Base-by-base conservation (phyloP, 2,113 vertebrate species). In the Rhea pennata region DNA sequence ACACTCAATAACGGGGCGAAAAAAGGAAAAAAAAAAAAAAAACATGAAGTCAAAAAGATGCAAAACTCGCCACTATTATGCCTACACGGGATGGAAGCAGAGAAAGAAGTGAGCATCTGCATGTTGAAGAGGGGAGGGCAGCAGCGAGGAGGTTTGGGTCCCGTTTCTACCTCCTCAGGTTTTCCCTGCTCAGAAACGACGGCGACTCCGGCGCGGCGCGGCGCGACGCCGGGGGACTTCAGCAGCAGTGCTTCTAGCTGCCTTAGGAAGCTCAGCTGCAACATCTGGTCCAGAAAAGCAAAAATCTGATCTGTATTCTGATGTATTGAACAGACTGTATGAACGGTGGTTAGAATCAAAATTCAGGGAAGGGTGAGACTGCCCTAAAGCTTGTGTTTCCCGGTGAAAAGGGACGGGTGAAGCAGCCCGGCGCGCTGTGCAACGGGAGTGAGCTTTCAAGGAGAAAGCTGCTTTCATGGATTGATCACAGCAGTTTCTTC, bases 261-360 rank as follows among this genome's bases (percentile, higher is more conserved):
- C 48, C 61, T 90, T 58, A 12, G 44, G 82, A 81, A 88, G 56
- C 62, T 88, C 88, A 87, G 86, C 87, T 92, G 83, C 88, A 87
- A 51, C 83, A 69, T 72, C 83, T 77, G 91, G 73, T 54, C 73
- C 65, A 69, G 90, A 93, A 95, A 93, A 44, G 61, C 85, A 81
- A n/a, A 94, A 81, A 26, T 36, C 65, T 88, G 61, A 50, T 62
- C 92, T 94, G 85, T 74, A 87, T 81, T 93, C 95, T 72, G 48
- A 61, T 84, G 69, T 36, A 22, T 84, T 22, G 71, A 93, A 56
- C 76, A 78, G 54, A 44, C 61, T 0, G n/a, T 9, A 23, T 11
- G 21, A 53, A 72, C 44, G 46, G 27, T 79, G 83, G 48, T 88
- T 13, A 53, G 86, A 84, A 94, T 84, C 58, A 82, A 93, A 92